Base-by-base conservation (phyloP, 2,888 invertebrate species). In the Choristoneura rosaceana region DNA sequence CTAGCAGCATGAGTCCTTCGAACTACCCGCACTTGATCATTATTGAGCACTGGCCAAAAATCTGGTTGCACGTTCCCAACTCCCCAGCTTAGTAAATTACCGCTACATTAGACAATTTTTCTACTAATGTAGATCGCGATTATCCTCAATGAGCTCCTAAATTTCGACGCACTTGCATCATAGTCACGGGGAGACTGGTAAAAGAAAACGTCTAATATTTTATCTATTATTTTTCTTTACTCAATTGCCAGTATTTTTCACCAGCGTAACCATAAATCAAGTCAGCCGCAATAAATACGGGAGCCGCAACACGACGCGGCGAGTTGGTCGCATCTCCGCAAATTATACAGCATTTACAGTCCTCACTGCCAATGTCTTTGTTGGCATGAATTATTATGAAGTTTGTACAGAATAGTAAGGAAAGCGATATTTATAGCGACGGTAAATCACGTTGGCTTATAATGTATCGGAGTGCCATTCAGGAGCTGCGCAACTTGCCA, bases 361-460 rank as follows among this genome's bases (percentile, higher is more conserved):
- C 52, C 17, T 66, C 62, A 58, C 63, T 73, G 64, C 73, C 73
- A 73, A 73, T 73, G 73, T 68, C 62, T 68, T 73, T 73, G 73
- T 73, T 50, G 59, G 41, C 17, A 59, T 73, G 73, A 73, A 64
- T 73, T 73, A 73, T 73, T 67, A 74, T 71, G 70, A 70, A 71
- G 74, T 67, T 64, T 64, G 73, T 70, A 75, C 68, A 61, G 70
- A 66, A 73, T 70, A 70, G 73, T 73, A 73, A 76, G 74, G 75
- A 75, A 73, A 71, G 73, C 71, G 70, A 69, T 76, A 77, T 77
- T 77, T 77, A 77, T 77, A 71, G 67, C 59, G 43, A 59, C 73
- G 55, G 71, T 77, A 77, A 77, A 77, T 77, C 76, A 77, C 62
- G 65, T 62, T 66, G 67, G 75, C 74, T 74, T 68, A 74, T 76